Evolutionary conservation across 2,113 vertebrate genomes (phyloP), one percentile per base, ranked within the genome.

Genomic region (Tachuris rubrigastra): DNA sequence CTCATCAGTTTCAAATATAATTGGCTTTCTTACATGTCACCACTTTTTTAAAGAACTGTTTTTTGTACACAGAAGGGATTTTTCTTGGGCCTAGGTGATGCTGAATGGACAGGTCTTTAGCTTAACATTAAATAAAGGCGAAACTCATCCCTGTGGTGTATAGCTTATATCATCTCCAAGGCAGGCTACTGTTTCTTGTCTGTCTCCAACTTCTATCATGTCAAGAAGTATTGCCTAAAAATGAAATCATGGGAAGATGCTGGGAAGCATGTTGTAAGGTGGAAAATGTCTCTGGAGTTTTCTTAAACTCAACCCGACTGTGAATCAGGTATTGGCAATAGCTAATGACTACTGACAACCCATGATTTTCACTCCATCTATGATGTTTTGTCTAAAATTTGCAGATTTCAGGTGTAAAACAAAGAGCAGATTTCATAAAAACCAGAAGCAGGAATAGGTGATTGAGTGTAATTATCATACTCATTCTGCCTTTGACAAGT

Each of bases 371-470:
- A 84, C 86, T 91, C 86, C 56, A 22, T 74, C 87, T 85, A 9
- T 91, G 91, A 67, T 12, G 25, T 94, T 97, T 87, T 97, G 63
- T 91, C 87, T 86, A 95, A 86, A 95, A 88, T 95, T 96, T 96
- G 93, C 69, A 78, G 75, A 79, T 94, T 96, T 96, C 87, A 90
- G 69, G 65, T 95, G 20, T 62, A 85, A 97, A 87, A 73, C 30
- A 58, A 79, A 56, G 23, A 94, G 60, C 52, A 84, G 82, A 95
- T 96, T 97, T 96, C 95, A 91, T 35, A 30, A 95, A 97, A 96
- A 94, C 5, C 50, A 90, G 95, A 97, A 96, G 94, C 95, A 95
- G 92, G 97, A 95, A 89, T 93, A 97, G 79, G 90, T 97, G 87
- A 97, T 87, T 93, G 88, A 95, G 85, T 91, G 71, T 91, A 93